phyloP scores from a whole-genome alignment of 2,113 vertebrate species.

The Amphiprion percula region DNA sequence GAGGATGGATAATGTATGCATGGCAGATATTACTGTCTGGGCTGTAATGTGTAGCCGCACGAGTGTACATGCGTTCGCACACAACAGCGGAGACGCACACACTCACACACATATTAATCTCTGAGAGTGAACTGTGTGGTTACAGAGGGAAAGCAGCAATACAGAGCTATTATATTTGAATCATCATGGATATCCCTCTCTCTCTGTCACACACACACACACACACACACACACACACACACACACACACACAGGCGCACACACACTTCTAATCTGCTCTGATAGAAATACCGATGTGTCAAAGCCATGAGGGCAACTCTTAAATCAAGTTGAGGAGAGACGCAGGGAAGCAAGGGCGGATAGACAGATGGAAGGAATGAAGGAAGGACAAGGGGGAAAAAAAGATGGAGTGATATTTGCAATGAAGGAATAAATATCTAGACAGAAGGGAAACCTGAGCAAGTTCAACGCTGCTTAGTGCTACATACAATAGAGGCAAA shows the following conservation, averaged over 20 bases:
- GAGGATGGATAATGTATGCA: conserved; percentile 99
- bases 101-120: conserved; percentile 66
- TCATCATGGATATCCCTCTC: conserved; percentile 87
- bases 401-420: conserved; percentile 3
- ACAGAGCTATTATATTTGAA: conserved; percentile 95
- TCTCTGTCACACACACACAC: conserved; percentile 17
- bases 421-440: neutral
- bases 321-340: conserved; percentile 90
- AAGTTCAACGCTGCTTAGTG: conserved; percentile 32
- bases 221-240: conserved; percentile 20
- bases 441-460: neutral
- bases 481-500: conserved; percentile 8
- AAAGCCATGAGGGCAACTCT: conserved; percentile 93
- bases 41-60: conserved; percentile 77
- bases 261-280: conserved; percentile 91
- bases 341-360: conserved; percentile 55
- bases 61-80: conserved; percentile 8
- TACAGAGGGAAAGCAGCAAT: conserved; percentile 63
- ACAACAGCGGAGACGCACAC: conserved; percentile 42
- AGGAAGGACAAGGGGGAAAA: neutral
- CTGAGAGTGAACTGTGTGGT: conserved; percentile 50
- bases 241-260: conserved; percentile 77
- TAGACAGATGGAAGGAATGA: conserved; percentile 21
- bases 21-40: conserved; percentile 99
- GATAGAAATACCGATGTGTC: conserved; percentile 99